phyloP scores from a whole-genome alignment of 2,113 vertebrate species.

The Eulemur macaco region DNA sequence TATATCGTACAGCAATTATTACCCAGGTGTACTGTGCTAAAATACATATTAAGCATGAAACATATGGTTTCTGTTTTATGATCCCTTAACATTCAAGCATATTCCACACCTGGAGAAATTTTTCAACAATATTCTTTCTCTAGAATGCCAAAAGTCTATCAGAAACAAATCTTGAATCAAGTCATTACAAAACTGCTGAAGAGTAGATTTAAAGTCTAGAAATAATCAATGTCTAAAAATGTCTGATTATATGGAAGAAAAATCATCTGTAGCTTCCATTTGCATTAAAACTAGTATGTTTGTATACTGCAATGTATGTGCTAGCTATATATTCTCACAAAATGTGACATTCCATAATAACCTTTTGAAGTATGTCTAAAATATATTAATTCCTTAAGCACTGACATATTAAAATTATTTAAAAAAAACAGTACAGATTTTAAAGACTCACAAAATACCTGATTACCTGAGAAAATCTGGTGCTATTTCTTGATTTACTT shows the following conservation, averaged over 20 bases:
- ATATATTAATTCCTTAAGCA: neutral
- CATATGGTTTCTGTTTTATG: conserved; percentile 80
- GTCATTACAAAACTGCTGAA: neutral
- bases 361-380: neutral
- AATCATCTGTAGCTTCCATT: neutral
- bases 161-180: conserved; percentile 16
- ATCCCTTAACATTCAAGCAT: conserved; percentile 72
- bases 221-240: conserved; percentile 26
- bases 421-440: neutral
- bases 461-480: neutral
- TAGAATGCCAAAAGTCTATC: conserved; percentile 54
- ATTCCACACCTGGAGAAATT: conserved; percentile 60
- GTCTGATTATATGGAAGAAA: neutral
- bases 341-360: neutral
- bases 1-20: neutral
- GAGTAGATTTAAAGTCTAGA: neutral
- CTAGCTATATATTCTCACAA: neutral
- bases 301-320: neutral
- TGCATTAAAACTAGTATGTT: neutral
- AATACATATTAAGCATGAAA: conserved; percentile 75
- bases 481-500: neutral
- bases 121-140: conserved; percentile 73
- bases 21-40: conserved; percentile 62
- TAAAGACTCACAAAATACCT: neutral
- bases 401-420: neutral